Evolutionary conservation across 1,140 invertebrate genomes (phyloP).

Genomic region (Trichoplusia ni): DNA sequence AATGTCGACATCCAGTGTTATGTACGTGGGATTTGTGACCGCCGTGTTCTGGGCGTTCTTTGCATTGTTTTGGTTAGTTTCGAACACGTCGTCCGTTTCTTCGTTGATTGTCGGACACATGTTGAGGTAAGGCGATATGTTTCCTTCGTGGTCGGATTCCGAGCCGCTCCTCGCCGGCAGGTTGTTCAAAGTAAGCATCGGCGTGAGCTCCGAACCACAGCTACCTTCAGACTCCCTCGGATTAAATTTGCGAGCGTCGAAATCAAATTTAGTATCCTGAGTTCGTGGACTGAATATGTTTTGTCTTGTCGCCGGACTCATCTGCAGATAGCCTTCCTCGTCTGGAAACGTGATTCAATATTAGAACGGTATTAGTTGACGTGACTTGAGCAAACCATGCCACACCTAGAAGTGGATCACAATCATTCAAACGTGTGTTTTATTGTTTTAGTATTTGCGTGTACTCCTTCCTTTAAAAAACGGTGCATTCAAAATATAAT

Average conservation of each 20-base stretch:
- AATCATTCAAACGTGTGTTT: neutral
- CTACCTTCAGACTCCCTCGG: constrained; percentile 58
- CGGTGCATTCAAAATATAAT: no score
- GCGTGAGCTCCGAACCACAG: constrained; percentile 80
- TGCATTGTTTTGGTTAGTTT: constrained; percentile 82
- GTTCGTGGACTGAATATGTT: constrained; percentile 68
- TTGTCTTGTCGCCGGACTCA: constrained; percentile 66
- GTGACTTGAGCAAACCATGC: neutral
- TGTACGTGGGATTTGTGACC: constrained; percentile 75
- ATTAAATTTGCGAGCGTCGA: constrained; percentile 61
- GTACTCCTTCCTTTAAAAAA: no score
- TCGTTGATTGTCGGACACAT: constrained; percentile 63
- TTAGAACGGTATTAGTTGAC: neutral
- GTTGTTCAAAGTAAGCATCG: constrained; percentile 81
- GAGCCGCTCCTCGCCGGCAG: constrained; percentile 67
- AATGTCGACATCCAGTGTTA: constrained; percentile 54
- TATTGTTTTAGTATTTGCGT: neutral
- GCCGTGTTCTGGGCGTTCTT: constrained; percentile 83
- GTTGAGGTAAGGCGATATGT: constrained; percentile 60
- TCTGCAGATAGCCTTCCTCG: constrained; percentile 76
- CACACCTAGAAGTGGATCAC: neutral
- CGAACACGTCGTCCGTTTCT: constrained; percentile 77
- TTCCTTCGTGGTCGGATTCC: constrained; percentile 71
- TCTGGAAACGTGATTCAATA: constrained; percentile 53
- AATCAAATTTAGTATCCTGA: constrained; percentile 69